phyloP scores from a whole-genome alignment of 92 coral and sea anemone genomes.

The Palythoa grandiflora region DNA sequence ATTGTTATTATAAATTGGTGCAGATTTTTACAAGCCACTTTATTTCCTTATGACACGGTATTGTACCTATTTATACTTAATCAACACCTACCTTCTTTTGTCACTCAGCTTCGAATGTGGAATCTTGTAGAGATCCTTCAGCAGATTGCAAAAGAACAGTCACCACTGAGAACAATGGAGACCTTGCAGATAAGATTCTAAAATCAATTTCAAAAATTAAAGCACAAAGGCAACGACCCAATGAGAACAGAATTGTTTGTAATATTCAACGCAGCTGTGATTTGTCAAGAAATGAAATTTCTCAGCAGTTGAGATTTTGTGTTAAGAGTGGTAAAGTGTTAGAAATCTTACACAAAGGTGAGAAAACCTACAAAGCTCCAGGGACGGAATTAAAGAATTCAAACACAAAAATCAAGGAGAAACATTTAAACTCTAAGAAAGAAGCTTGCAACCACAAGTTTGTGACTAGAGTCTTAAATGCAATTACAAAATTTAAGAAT shows the following conservation, averaged over 20 bases:
- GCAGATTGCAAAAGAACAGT: neutral
- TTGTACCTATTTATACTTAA: no score
- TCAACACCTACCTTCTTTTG: no score
- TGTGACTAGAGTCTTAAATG: constrained; percentile 50
- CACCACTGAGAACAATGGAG: neutral
- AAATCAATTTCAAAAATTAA: constrained; percentile 39
- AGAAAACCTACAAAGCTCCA: constrained; percentile 52
- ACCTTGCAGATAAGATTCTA: neutral
- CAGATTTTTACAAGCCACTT: no score
- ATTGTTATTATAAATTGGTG: no score
- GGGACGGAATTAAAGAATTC: constrained; percentile 48
- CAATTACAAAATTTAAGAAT: constrained; percentile 58
- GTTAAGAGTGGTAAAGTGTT: constrained; percentile 57
- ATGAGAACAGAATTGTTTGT: constrained; percentile 56
- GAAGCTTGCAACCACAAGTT: constrained; percentile 17
- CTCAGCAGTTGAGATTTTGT: constrained; percentile 52
- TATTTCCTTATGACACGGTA: no score
- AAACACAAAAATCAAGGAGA: constrained; percentile 21
- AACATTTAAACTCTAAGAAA: neutral
- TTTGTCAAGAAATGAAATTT: constrained; percentile 40
- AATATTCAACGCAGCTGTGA: constrained; percentile 45
- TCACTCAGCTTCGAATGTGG: no score
- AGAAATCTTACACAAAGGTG: constrained; percentile 36
- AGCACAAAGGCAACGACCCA: constrained; percentile 57
- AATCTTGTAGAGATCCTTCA: constrained; percentile 56